Base-by-base conservation (phyloP, 2,113 vertebrate genomes). In the Cygnus atratus region DNA sequence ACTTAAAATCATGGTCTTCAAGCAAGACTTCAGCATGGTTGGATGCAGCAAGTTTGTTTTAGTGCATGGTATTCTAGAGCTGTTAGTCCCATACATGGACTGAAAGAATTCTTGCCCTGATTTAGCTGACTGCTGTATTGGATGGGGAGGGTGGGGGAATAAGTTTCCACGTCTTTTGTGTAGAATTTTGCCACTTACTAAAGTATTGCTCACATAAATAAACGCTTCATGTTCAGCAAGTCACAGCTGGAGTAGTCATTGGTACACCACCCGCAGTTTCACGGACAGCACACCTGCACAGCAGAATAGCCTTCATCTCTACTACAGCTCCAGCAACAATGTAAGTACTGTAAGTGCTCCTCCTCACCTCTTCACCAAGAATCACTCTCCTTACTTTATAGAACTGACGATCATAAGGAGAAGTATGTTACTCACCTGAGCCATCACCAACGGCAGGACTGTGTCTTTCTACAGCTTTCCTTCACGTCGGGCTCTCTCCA, bases 151-250 rank as follows among this genome's bases (percentile, higher is more conserved):
- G 41, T n/a, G 22, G 20, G 24, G 43, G 15, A 70, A 63, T 33
- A 61, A 13, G 55, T 94, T 96, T 89, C 77, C 59, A 85, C 41
- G 39, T 75, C 82, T 43, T 77, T 58, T 71, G 21, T 74, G 72
- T 96, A 10, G 87, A 62, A 87, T 59, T 78, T 92, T 71, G 65
- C 68, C 37, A 85, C 52, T 68, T 91, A 71, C 87, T 91, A 48
- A 54, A 84, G 93, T 92, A 82, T 72, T 91, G 84, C 84, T 95
- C 74, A 89, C 62, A 57, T 84, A 78, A 97, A 96, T 96, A 97
- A 96, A 96, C 50, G 95, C 87, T 95, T 97, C 71, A 57, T 78
- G 91, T 95, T 91, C 94, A 89, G 93, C 95, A 93, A 46, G 26
- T 25, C 33, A 19, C 2, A 28, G 19, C 19, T 0, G 0, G 4